These are phyloP conservation scores for Colletes collaris DNA, from an alignment of 2,888 invertebrate species.

Conservation along the genomic window DNA sequence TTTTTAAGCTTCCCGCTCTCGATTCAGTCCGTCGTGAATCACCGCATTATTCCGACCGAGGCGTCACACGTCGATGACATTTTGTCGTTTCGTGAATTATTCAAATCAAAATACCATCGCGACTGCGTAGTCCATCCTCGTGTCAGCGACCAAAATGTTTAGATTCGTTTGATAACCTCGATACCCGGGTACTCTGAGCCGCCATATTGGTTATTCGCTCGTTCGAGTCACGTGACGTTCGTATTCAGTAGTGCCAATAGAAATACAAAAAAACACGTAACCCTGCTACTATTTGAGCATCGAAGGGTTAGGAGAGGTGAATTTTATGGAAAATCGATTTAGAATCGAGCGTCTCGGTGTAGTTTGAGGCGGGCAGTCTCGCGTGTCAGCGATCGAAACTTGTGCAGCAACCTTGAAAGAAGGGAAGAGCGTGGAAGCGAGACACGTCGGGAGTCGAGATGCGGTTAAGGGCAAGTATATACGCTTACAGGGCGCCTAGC, in stretches of 20 bases:
- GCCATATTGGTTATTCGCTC: too few relatives aligned
- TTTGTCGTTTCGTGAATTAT: neutral
- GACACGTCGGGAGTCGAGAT: constrained; percentile 13
- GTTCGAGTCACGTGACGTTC: too few relatives aligned
- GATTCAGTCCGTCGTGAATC: constrained; percentile 41
- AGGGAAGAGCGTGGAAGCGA: constrained; percentile 20
- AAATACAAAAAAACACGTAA: too few relatives aligned
- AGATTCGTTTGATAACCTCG: too few relatives aligned
- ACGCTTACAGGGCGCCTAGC: constrained; percentile 49
- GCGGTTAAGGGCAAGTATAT: constrained; percentile 57
- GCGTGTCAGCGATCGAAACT: constrained; percentile 30
- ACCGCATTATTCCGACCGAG: constrained; percentile 22
- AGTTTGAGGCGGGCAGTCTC: neutral
- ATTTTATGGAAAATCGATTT: too few relatives aligned
- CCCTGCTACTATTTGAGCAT: too few relatives aligned
- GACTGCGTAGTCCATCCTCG: too few relatives aligned
- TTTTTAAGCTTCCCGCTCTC: constrained; percentile 49
- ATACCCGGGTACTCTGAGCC: too few relatives aligned
- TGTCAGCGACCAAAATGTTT: too few relatives aligned
- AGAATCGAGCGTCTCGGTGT: too few relatives aligned
- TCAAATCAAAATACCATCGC: neutral
- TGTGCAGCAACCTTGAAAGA: constrained; percentile 40
- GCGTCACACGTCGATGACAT: constrained; percentile 11
- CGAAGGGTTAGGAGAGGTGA: too few relatives aligned
- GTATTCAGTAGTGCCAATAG: too few relatives aligned